phyloP scores from a whole-genome alignment of 2,888 invertebrate species.

The Nephrotoma guestfalica region DNA sequence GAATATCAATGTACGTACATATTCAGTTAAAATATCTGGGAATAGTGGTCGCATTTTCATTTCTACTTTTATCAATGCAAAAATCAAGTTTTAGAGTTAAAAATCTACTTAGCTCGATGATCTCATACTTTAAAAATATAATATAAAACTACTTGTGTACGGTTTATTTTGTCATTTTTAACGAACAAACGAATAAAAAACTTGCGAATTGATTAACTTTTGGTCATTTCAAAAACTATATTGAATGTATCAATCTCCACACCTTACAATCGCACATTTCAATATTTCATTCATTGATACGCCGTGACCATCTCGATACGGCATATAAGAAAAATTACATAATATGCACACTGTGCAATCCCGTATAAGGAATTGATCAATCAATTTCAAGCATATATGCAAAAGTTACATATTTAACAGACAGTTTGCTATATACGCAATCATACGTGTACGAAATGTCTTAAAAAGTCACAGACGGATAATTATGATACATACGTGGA shows the following conservation, averaged over 20 bases:
- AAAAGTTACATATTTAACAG: not conserved
- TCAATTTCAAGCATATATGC: not conserved
- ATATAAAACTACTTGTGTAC: not conserved
- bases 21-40: not conserved
- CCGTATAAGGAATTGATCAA: not conserved
- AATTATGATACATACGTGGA: not conserved
- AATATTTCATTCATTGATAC: not conserved
- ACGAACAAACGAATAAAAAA: not conserved
- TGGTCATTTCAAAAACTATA: not conserved
- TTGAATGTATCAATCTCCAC: not conserved
- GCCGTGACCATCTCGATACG: not conserved
- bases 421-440: not conserved
- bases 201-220: not conserved
- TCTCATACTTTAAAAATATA: not conserved
- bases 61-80: not conserved
- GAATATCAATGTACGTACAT: not conserved
- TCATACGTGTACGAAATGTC: not conserved
- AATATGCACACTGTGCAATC: not conserved
- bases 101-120: not conserved
- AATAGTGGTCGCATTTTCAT: not conserved
- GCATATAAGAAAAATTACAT: not conserved
- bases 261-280: not conserved
- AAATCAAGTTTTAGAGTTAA: not conserved
- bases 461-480: not conserved
- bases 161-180: not conserved